A percentile compares a stretch with the other conserved stretches of the same genome.
Evolutionary conservation across 2,797 vertebrate genomes (phyloP).

Genomic region (Coregonus ussuriensis): DNA sequence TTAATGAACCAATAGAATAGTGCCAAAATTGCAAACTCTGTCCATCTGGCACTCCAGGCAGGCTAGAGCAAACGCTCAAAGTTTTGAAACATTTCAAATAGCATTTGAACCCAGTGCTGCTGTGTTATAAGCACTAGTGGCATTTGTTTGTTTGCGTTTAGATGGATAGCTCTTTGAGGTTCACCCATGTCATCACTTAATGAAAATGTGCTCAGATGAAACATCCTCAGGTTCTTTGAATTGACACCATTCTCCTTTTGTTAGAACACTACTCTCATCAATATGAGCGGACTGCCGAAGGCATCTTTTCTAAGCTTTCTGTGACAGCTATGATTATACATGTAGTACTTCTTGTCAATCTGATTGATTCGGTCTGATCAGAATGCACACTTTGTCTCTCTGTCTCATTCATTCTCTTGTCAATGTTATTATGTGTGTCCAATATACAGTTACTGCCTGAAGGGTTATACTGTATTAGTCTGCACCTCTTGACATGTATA

Average conservation of each 20-base stretch:
- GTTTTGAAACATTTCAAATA: too few relatives aligned
- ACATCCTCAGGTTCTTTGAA: slow-evolving; percentile 33
- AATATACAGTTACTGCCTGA: background rate
- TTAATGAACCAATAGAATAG: too few relatives aligned
- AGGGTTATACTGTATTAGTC: background rate
- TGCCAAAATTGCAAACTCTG: too few relatives aligned
- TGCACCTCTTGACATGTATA: too few relatives aligned
- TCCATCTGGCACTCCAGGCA: too few relatives aligned
- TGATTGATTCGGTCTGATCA: slow-evolving; percentile 49
- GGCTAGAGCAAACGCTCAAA: too few relatives aligned
- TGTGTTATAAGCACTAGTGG: background rate
- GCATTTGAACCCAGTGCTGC: too few relatives aligned
- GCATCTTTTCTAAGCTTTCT: slow-evolving; percentile 21
- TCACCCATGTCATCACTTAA: slow-evolving; percentile 29
- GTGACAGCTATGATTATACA: slow-evolving; percentile 47
- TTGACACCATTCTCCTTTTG: slow-evolving; percentile 11
- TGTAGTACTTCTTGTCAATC: slow-evolving; percentile 26
- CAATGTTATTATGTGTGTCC: background rate
- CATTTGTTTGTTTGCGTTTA: slow-evolving; percentile 22
- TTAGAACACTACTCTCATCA: slow-evolving; percentile 38
- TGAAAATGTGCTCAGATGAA: slow-evolving; percentile 32
- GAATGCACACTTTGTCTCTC: slow-evolving; percentile 26
- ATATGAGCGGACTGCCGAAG: slow-evolving; percentile 29
- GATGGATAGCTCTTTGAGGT: slow-evolving; percentile 32
- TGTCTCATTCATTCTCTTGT: slow-evolving; percentile 13